Base-by-base conservation (phyloP, 2,888 invertebrate genomes). In the Drosophila monieri region DNA sequence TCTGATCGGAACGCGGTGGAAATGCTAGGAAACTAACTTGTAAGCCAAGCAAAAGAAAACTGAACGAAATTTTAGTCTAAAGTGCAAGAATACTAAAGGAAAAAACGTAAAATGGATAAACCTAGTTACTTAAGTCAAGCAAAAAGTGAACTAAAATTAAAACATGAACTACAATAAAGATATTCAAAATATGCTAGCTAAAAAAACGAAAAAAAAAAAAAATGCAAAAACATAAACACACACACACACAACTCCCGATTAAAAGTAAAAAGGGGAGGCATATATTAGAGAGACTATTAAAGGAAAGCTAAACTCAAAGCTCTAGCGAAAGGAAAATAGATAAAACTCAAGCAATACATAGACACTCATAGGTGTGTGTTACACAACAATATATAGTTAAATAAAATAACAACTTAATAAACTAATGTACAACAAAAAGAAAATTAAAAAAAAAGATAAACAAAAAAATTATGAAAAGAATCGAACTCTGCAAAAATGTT, bases 111-210 rank as follows among this genome's bases (percentile, higher is more conserved):
- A 57, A 43, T 54, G 25, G 46, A 66, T 72, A 66, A 60, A 61
- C 18, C 46, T 70, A 70, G 61, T 43, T 49, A 67, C 67, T 37
- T 67, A 69, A 70, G 62, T 51, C 49, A 69, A 69, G 59, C 59
- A 67, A 65, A 65, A 65, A 66, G 67, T 70, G 68, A 73, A 70
- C 68, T 70, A 80, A 67, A 71, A 57, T 47, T 56, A 66, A 48
- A 23, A 55, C 53, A 53, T 53, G 68, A 27, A 72, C 39, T 86
- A 85, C 84, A 84, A 85, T 88, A 85, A 85, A 77, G 68, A 85
- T 85, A 88, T 88, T 88, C 74, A 88, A 84, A 84, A 84, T 85
- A 81, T 81, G 76, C 76, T 74, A 84, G 85, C 71, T 76, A 68
- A n/a, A n/a, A n/a, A n/a, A 71, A 68, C 47, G 18, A 18, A 67